Conservation (phyloP, 1,140 invertebrate species). For the Temnothorax longispinosus region DNA sequence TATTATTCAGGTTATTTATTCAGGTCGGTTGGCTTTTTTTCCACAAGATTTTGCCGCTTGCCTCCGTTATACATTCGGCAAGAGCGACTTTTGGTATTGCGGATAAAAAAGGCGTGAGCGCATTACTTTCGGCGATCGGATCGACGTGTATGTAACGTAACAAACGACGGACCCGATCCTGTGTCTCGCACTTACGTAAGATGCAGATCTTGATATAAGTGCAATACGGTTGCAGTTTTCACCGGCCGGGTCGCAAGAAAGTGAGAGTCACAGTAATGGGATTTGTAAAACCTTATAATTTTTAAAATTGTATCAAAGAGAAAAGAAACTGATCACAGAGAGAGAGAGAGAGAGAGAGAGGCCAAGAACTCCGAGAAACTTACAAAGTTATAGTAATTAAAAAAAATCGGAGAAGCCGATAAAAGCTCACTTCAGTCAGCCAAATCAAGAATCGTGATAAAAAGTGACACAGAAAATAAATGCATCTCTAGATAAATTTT, state of each 20-base stretch:
- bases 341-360: background rate
- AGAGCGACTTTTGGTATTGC: background rate
- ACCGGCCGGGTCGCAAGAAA: constrained; percentile 58
- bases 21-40: background rate
- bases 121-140: constrained; percentile 35
- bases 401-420: background rate
- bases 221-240: constrained; percentile 64
- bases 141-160: constrained; percentile 19
- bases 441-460: background rate
- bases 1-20: constrained; percentile 28
- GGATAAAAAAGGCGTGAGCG: background rate
- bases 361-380: background rate
- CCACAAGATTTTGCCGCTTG: background rate
- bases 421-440: background rate
- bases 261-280: constrained; percentile 60
- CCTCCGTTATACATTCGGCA: background rate
- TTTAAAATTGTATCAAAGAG: constrained; percentile 26
- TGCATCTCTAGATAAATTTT: background rate
- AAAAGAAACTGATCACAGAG: background rate
- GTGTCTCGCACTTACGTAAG: constrained; percentile 57
- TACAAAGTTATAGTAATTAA: background rate
- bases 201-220: constrained; percentile 67
- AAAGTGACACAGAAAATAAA: background rate
- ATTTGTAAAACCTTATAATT: constrained; percentile 26
- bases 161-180: constrained; percentile 22